Evolutionary conservation across 2,888 invertebrate species (phyloP).

Genomic region (Troglohyphantes excavatus): DNA sequence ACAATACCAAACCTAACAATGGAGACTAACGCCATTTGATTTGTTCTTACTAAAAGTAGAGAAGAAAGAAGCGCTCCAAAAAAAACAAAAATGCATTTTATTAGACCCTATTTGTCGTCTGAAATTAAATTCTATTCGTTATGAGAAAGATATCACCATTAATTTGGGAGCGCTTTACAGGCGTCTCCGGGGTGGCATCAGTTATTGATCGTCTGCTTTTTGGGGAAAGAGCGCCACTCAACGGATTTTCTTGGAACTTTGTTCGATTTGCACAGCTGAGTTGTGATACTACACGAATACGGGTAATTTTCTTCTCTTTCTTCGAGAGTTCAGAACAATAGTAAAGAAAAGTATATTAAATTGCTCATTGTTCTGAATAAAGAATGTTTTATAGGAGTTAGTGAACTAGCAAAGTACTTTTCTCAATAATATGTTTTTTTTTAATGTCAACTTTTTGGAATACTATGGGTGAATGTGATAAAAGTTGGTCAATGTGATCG

Average conservation of each 20-base stretch:
- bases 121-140: background rate
- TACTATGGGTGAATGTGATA: too few relatives aligned
- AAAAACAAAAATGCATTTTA: slow-evolving; percentile 3
- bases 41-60: background rate
- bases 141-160: slow-evolving; percentile 11
- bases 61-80: background rate
- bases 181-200: background rate
- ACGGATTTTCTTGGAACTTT: background rate
- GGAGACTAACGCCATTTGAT: background rate
- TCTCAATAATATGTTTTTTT: too few relatives aligned
- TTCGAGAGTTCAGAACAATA: too few relatives aligned
- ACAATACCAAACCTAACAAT: too few relatives aligned
- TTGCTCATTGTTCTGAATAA: too few relatives aligned
- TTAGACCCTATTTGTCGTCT: background rate
- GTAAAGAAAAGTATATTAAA: too few relatives aligned
- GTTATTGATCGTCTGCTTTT: slow-evolving; percentile 30
- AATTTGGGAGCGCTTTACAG: slow-evolving; percentile 15
- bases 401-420: too few relatives aligned
- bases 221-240: slow-evolving; percentile 29
- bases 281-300: background rate
- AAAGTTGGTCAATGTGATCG: too few relatives aligned
- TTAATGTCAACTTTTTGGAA: too few relatives aligned
- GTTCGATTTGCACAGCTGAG: slow-evolving; percentile 5
- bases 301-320: background rate
- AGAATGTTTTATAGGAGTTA: too few relatives aligned